Percentiles rank a stretch among this genome's conserved stretches.
Conservation (phyloP, 2,113 vertebrate species). For the Rhinichthys klamathensis region DNA sequence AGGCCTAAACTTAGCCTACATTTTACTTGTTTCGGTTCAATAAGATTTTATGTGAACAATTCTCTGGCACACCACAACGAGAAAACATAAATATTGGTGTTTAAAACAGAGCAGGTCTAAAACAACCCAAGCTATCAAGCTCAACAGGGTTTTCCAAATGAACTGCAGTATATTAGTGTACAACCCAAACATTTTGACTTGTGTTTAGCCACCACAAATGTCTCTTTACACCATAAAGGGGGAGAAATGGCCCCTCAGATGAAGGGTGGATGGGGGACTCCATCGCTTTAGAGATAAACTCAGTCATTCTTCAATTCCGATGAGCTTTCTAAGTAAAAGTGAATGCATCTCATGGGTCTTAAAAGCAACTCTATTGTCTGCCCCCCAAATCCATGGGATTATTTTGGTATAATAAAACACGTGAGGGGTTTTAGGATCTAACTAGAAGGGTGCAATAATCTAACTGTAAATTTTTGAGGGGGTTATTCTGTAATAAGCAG, state of each 20-base stretch:
- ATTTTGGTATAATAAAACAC: conserved; percentile 4
- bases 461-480: too few relatives aligned
- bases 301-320: background rate
- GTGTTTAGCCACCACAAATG: conserved; percentile 52
- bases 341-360: background rate
- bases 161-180: conserved; percentile 10
- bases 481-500: background rate
- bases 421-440: background rate
- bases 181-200: conserved; percentile 62
- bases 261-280: background rate
- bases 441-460: background rate
- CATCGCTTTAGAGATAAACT: background rate
- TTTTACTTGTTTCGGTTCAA: background rate
- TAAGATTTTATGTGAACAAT: background rate
- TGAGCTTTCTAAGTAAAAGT: background rate
- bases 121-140: background rate
- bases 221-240: background rate
- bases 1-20: background rate
- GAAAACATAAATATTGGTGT: conserved; percentile 54
- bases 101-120: conserved; percentile 31
- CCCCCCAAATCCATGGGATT: conserved; percentile 19
- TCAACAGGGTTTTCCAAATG: background rate
- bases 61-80: background rate
- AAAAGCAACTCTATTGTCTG: conserved; percentile 3
- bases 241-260: background rate